Evolutionary conservation across 2,797 vertebrate genomes (phyloP), one percentile per base, ranked within the genome.

Genomic region (Bradypus variegatus): DNA sequence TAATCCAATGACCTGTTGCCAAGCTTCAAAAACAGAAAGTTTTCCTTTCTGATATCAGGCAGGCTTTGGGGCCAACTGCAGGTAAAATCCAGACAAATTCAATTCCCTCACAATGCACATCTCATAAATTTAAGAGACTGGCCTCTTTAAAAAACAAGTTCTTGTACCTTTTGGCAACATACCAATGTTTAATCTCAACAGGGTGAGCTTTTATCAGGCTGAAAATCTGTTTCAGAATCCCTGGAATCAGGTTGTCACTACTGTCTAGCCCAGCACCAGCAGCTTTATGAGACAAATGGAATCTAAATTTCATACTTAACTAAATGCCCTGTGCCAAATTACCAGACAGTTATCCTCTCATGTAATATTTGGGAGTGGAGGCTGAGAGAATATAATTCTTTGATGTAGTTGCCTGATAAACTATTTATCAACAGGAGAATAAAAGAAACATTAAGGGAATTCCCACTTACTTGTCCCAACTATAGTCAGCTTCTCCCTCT

Each of bases 111-210:
- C 29, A 92, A 79, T 38, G 58, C 21, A 91, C 55, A 48, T 79
- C 84, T 94, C 86, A 75, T 86, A 85, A 91, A 91, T 60, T 88
- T 67, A 92, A 90, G 84, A 92, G 41, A 55, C 15, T 90, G 94
- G 93, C 94, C 92, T 95, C 76, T 94, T 95, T 95, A 96, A 95
- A 97, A 96, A 95, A 90, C 91, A 96, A 97, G 90, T 95, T 94
- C 94, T 96, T 21, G 91, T 94, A 96, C 91, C 94, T 72, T 21
- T 95, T 84, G 94, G 93, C 94, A 97, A 96, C 94, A 97, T 93
- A 96, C 88, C 97, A 96, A 96, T 96, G 92, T 96, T 95, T 97
- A 93, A 96, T 89, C 94, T 95, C 95, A 96, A 97, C 45, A 93
- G 95, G 90, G 93, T 92, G 93, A 97, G 21, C 21, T 58, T 73